Evolutionary conservation across 30 jellyfish, hydroid and myxozoan genomes (phyloP).

Genomic region (Aurelia aurita complex sp. Pacific): DNA sequence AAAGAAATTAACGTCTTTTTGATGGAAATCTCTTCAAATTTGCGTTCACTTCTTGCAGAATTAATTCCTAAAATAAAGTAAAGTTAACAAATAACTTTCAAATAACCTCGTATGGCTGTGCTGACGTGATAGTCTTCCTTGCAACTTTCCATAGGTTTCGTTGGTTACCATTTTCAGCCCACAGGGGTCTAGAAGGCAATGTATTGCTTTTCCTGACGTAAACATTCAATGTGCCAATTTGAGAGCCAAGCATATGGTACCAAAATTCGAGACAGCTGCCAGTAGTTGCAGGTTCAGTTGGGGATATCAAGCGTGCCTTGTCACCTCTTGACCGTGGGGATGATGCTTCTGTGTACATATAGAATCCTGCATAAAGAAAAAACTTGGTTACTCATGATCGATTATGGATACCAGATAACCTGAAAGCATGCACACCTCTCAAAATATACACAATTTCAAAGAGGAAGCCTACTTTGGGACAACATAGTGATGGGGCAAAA

Average conservation of each 20-base stretch:
- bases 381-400: background rate
- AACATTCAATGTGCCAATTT: slow-evolving; percentile 69
- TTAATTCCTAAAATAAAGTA: background rate
- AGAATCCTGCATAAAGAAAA: slow-evolving; percentile 50
- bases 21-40: too few species aligned
- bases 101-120: slow-evolving; percentile 77
- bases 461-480: too few species aligned
- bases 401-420: too few species aligned
- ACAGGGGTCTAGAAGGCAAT: slow-evolving; percentile 67
- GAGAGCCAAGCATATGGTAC: slow-evolving; percentile 88
- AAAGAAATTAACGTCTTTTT: too few species aligned
- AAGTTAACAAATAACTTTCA: background rate
- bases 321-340: slow-evolving; percentile 80
- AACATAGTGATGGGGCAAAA: too few species aligned
- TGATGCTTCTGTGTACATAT: slow-evolving; percentile 95
- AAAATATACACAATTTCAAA: too few species aligned
- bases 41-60: too few species aligned
- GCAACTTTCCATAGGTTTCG: slow-evolving; percentile 92
- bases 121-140: slow-evolving; percentile 53
- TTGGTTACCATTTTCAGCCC: slow-evolving; percentile 91
- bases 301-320: slow-evolving; percentile 87
- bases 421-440: too few species aligned
- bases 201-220: slow-evolving; percentile 36
- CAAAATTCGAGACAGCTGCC: slow-evolving; percentile 89
- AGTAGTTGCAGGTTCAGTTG: slow-evolving; percentile 68